Percentiles rank a stretch among this genome's conserved stretches.
These are phyloP conservation scores for Bagarius yarrelli DNA, from an alignment of 2,113 vertebrate genomes.

Conservation along the genomic window DNA sequence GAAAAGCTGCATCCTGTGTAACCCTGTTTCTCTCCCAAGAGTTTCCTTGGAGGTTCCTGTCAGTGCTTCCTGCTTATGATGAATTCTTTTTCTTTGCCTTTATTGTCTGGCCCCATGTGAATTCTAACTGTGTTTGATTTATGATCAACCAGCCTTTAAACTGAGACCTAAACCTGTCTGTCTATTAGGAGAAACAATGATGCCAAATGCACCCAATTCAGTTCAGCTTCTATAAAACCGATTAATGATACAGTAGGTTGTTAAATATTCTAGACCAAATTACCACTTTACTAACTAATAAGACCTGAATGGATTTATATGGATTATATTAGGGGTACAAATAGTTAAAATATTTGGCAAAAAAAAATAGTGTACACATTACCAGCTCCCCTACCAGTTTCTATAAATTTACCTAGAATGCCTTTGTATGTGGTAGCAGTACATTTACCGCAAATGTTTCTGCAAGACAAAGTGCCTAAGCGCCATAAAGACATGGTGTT, in stretches of 20 bases:
- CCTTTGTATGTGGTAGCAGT: too few species aligned
- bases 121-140: slow-evolving; percentile 21
- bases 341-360: not conserved
- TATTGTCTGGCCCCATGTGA: not conserved
- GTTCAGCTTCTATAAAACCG: not conserved
- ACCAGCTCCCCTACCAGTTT: too few species aligned
- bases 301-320: not conserved
- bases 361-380: too few species aligned
- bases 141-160: not conserved
- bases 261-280: not conserved
- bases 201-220: not conserved
- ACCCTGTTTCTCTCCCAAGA: slow-evolving; percentile 47
- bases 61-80: slow-evolving; percentile 21
- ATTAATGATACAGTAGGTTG: not conserved
- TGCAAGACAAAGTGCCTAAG: too few species aligned
- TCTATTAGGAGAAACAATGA: not conserved
- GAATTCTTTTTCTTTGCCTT: slow-evolving; percentile 1
- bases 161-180: not conserved
- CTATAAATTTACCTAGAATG: too few species aligned
- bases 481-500: too few species aligned
- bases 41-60: slow-evolving; percentile 10
- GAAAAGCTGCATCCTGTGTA: slow-evolving; percentile 68
- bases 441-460: too few species aligned
- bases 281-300: not conserved
- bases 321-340: not conserved